These are phyloP conservation scores for Urophycis tenuis DNA, from an alignment of 2,797 vertebrate genomes.

Conservation along the genomic window DNA sequence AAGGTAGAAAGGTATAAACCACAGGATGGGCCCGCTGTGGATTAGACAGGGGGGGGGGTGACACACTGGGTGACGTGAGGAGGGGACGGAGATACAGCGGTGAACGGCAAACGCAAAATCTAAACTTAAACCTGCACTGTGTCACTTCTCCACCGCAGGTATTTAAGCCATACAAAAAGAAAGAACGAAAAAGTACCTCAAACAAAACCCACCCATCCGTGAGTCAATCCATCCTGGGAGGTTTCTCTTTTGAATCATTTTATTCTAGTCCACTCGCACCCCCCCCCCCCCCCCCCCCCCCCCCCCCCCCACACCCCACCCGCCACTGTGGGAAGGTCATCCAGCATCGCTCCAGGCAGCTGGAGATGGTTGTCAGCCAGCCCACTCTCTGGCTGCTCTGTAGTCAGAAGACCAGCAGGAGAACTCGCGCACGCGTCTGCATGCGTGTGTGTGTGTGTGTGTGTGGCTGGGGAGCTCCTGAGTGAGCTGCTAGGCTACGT, in stretches of 20 bases:
- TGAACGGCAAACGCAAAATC: neutral
- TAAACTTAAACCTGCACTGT: neutral
- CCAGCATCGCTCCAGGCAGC: neutral
- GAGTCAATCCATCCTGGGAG: neutral
- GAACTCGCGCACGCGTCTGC: too few relatives aligned
- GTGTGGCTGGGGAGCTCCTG: neutral
- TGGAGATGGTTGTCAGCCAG: neutral
- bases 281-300: neutral
- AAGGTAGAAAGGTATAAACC: slow-evolving; percentile 23
- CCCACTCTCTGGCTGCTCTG: neutral
- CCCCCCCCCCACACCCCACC: too few relatives aligned
- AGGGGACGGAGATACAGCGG: neutral
- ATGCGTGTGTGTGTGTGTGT: too few relatives aligned
- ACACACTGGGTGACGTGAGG: neutral
- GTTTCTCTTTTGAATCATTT: neutral
- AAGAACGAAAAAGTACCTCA: neutral
- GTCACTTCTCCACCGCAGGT: neutral
- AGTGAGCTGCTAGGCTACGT: neutral
- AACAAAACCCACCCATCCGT: neutral
- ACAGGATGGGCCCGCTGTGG: slow-evolving; percentile 8
- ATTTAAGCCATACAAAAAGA: neutral
- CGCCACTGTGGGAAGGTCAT: neutral
- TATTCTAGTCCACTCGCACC: neutral
- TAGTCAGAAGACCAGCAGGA: neutral
- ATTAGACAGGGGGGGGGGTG: neutral